A percentile compares a stretch with the other conserved stretches of the same genome.
phyloP scores from a whole-genome alignment of 2,797 vertebrate species.

The Sebastolobus altivelis region DNA sequence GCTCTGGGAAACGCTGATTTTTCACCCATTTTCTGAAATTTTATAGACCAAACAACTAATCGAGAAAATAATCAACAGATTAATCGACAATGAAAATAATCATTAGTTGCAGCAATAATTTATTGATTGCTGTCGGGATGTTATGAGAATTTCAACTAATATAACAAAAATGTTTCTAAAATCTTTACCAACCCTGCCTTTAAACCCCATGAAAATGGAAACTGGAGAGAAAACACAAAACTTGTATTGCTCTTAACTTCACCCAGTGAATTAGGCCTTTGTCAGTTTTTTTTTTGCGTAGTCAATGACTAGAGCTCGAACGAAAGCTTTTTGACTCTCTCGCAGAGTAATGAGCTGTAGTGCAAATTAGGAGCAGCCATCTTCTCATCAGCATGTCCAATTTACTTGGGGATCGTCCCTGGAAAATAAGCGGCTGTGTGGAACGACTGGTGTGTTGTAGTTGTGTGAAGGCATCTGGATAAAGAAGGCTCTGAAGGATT shows the following conservation, averaged over 20 bases:
- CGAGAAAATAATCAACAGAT: no score
- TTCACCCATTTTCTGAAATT: no score
- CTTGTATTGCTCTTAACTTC: background rate
- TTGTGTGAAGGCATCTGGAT: constrained; percentile 74
- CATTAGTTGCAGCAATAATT: no score
- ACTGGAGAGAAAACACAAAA: constrained; percentile 14
- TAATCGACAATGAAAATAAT: no score
- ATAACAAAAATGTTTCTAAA: no score
- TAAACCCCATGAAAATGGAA: background rate
- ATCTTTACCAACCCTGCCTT: no score
- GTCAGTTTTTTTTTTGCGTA: background rate
- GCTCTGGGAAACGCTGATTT: no score
- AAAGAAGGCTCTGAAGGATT: constrained; percentile 77
- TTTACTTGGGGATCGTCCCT: constrained; percentile 67
- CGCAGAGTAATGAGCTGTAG: constrained; percentile 63
- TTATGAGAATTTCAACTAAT: no score
- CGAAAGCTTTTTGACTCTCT: constrained; percentile 44
- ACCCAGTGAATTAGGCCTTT: background rate
- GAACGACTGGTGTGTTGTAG: constrained; percentile 60
- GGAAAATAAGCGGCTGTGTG: constrained; percentile 66
- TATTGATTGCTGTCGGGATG: no score
- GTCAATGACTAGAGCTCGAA: constrained; percentile 31
- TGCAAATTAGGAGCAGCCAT: constrained; percentile 72
- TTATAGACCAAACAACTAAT: no score
- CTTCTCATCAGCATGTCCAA: constrained; percentile 73